These are phyloP conservation scores for Pteromalus puparum DNA, from an alignment of 1,140 invertebrate genomes.

Conservation along the genomic window DNA sequence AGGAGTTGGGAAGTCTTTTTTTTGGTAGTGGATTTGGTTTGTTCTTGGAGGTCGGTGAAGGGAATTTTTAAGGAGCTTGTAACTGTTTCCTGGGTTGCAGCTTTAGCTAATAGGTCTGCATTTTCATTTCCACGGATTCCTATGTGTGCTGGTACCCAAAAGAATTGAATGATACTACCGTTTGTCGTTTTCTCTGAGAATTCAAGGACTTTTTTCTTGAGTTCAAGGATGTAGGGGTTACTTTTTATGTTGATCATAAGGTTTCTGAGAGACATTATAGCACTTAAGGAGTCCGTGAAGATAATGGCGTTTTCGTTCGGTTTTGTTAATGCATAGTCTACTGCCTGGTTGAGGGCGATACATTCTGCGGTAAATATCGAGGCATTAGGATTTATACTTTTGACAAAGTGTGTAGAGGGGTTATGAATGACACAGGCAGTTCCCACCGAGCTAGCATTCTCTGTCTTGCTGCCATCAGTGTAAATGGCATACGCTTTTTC, in stretches of 20 bases:
- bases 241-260: too few relatives aligned
- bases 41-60: background rate
- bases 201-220: background rate
- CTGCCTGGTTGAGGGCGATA: background rate
- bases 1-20: background rate
- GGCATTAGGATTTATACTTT: background rate
- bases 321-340: background rate
- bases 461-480: slow-evolving; percentile 28
- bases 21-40: background rate
- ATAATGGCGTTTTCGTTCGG: background rate
- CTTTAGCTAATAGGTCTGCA: background rate
- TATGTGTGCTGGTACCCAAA: slow-evolving; percentile 16
- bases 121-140: background rate
- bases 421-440: background rate
- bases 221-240: slow-evolving; percentile 2
- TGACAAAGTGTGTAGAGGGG: too few relatives aligned
- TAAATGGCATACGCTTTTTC: background rate
- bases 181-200: background rate
- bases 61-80: background rate
- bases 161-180: background rate
- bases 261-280: too few relatives aligned
- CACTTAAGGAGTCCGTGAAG: background rate
- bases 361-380: slow-evolving; percentile 26
- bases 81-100: background rate
- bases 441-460: background rate